These are phyloP conservation scores for Ectemnius continuus DNA, from an alignment of 2,888 invertebrate genomes.

Conservation along the genomic window DNA sequence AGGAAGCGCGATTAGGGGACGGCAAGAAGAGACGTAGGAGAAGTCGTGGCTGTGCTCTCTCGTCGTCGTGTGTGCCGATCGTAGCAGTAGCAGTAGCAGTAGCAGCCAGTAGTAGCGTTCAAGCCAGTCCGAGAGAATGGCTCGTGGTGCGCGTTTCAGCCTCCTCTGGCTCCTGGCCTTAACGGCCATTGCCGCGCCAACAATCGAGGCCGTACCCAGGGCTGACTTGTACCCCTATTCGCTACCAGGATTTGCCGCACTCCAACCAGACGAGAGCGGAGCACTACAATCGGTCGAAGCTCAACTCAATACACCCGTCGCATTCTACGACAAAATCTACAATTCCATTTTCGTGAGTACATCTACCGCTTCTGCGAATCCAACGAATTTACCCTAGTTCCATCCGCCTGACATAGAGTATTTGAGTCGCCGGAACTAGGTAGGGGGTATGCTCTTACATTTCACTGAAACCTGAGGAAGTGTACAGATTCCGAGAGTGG, in stretches of 20 bases:
- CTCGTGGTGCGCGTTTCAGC: slow-evolving; percentile 64
- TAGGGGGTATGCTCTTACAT: no score
- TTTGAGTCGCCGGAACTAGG: no score
- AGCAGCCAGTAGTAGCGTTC: slow-evolving; percentile 68
- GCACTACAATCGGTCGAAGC: slow-evolving; percentile 80
- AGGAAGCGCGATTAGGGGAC: slow-evolving; percentile 64
- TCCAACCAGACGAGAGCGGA: slow-evolving; percentile 65
- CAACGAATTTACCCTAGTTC: no score
- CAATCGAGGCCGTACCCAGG: slow-evolving; percentile 59
- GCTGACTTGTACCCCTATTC: slow-evolving; percentile 70
- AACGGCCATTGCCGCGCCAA: slow-evolving; percentile 53
- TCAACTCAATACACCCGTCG: slow-evolving; percentile 84
- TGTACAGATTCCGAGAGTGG: no score
- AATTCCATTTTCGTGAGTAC: slow-evolving; percentile 88
- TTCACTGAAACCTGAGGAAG: no score
- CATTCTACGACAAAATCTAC: slow-evolving; percentile 88
- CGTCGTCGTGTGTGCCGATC: no score
- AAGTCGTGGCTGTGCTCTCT: slow-evolving; percentile 9
- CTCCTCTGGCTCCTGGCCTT: slow-evolving; percentile 52
- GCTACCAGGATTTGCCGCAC: slow-evolving; percentile 54
- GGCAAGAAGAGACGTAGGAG: slow-evolving; percentile 47
- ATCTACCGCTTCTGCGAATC: no score
- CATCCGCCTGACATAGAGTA: no score
- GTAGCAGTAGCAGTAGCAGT: slow-evolving; percentile 25
- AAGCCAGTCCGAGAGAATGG: slow-evolving; percentile 71